phyloP scores from a whole-genome alignment of 92 coral and sea anemone genomes.

The Micromussa lordhowensis region DNA sequence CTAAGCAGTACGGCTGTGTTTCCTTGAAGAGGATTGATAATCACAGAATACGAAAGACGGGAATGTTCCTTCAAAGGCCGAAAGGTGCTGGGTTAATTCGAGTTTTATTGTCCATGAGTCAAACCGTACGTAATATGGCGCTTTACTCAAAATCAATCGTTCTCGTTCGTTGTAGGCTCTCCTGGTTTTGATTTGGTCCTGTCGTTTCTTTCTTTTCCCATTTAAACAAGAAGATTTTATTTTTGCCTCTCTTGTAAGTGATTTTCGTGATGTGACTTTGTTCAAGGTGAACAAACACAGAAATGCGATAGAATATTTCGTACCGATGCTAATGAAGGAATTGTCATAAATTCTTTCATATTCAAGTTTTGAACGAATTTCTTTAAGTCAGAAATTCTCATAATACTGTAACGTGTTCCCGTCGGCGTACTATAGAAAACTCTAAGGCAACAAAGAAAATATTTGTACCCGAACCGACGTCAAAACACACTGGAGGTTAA shows the following conservation, averaged over 20 bases:
- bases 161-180: background rate
- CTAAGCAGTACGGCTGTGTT: background rate
- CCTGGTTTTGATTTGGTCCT: background rate
- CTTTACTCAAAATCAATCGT: background rate
- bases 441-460: constrained; percentile 48
- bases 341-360: background rate
- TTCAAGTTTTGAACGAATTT: background rate
- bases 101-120: background rate
- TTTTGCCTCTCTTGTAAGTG: background rate
- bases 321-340: background rate
- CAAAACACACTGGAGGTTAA: background rate
- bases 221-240: background rate
- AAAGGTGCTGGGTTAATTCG: background rate
- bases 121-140: constrained; percentile 33
- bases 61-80: constrained; percentile 8
- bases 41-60: background rate
- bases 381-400: background rate
- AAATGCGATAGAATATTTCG: background rate
- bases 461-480: constrained; percentile 30
- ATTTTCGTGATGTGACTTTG: background rate
- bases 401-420: background rate
- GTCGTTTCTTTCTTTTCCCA: background rate
- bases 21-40: background rate
- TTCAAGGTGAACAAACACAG: background rate
- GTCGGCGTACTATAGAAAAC: background rate